Base-by-base conservation (phyloP, 2,113 vertebrate species). In the Xenopus tropicalis region DNA sequence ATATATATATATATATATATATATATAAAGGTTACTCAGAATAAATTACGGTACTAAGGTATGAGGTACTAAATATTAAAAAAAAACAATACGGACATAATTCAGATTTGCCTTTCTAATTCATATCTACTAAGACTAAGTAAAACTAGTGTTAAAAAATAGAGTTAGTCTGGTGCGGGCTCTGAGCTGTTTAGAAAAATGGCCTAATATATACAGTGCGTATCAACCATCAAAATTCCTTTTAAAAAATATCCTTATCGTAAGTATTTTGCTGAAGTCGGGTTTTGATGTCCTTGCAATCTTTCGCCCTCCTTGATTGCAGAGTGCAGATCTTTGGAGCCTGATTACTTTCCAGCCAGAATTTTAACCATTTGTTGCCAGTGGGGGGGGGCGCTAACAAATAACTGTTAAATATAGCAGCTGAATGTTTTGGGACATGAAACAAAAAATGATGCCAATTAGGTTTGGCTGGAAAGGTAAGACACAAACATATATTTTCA, bases 211-310 rank as follows among this genome's bases (percentile, higher is more conserved):
- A 68, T 37, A 69, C 56, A 43, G 8, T 54, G 65, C 51, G 72
- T 61, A 62, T 76, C 66, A 69, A 76, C 58, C 73, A 76, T 76
- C 73, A 69, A 76, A 76, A 76, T 76, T 69, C 66, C 73, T 37
- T 37, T 37, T 8, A 37, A 37, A 37, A 37, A 37, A 37, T 61
- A 74, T 62, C 52, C 64, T 68, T 74, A 74, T 61, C 57, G 22
- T 61, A 68, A 68, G 23, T 68, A 21, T 51, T 56, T 58, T 42
- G 52, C 20, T 20, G 13, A 63, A 69, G 21, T 63, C 20, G 29
- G 57, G 17, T 57, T 62, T 62, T n/a, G 37, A 20, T 29, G 43
- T 68, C 58, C 57, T 63, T 22, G 66, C 51, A 61, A 52, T 61
- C 72, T 67, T 43, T 68, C 57, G 25, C 11, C 22, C 58, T 63